Evolutionary conservation across 2,888 invertebrate genomes (phyloP).

Genomic region (Schizaphis graminum): DNA sequence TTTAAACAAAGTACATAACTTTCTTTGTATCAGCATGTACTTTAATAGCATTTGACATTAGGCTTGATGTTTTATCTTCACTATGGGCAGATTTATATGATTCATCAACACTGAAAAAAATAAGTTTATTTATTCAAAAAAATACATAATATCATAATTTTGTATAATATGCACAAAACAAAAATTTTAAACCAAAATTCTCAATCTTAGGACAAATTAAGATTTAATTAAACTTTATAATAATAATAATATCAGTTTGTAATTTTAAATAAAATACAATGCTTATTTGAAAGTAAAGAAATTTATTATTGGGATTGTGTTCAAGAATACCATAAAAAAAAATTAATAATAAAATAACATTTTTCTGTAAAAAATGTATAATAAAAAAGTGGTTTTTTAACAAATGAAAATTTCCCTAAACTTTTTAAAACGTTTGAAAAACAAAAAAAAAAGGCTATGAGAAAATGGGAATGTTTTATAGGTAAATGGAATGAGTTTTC

Average conservation of each 20-base stretch:
- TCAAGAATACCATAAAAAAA: neutral
- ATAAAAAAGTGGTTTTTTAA: no score
- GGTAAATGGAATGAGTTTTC: no score
- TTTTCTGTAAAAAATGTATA: no score
- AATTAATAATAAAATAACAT: neutral
- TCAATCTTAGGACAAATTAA: neutral
- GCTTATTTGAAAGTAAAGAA: neutral
- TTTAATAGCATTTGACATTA: conserved; percentile 98
- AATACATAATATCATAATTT: conserved; percentile 54
- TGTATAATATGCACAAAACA: no score
- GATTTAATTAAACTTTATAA: neutral
- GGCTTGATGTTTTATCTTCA: conserved; percentile 96
- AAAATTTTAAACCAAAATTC: no score
- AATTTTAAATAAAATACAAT: neutral
- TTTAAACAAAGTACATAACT: conserved; percentile 99
- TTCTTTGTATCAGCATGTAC: conserved; percentile 99
- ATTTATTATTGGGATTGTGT: neutral
- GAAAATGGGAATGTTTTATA: no score
- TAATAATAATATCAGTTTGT: neutral
- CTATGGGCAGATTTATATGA: conserved; percentile 97
- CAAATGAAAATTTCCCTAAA: no score
- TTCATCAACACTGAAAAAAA: conserved; percentile 88
- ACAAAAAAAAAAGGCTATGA: no score
- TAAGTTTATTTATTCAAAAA: neutral
- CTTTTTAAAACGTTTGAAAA: no score